These are phyloP conservation scores for Tetropium fuscum DNA, from an alignment of 2,888 invertebrate species.

Conservation along the genomic window DNA sequence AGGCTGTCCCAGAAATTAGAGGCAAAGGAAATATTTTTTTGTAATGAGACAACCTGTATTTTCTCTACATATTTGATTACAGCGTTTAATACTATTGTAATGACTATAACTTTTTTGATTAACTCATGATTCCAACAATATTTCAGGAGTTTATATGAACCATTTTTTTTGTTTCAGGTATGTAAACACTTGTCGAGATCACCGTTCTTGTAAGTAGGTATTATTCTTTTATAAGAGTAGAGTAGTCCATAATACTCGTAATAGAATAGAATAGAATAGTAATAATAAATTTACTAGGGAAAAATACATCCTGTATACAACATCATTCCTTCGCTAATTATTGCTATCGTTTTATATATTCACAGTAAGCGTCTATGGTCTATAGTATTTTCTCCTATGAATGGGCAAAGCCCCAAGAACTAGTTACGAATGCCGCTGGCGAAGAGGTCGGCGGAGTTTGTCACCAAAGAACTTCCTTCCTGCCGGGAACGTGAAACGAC, in stretches of 20 bases:
- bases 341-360: neutral
- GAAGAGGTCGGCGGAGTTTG: neutral
- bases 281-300: neutral
- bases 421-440: slow-evolving; percentile 8
- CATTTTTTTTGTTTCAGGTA: neutral
- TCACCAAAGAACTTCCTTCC: slow-evolving; percentile 17
- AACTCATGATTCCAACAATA: too few relatives aligned
- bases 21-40: too few relatives aligned
- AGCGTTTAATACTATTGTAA: too few relatives aligned
- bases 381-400: slow-evolving; percentile 11
- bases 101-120: too few relatives aligned
- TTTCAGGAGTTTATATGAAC: too few relatives aligned
- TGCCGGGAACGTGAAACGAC: slow-evolving; percentile 5
- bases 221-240: too few relatives aligned
- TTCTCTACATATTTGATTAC: too few relatives aligned
- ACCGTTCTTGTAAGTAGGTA: neutral
- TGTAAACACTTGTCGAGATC: neutral
- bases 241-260: too few relatives aligned
- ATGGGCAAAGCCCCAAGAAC: neutral
- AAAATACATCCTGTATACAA: neutral
- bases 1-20: too few relatives aligned
- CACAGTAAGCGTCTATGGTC: neutral
- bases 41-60: too few relatives aligned
- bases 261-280: too few relatives aligned
- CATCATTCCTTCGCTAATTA: neutral